Evolutionary conservation across 1,140 invertebrate species (phyloP), one percentile per base, ranked within the genome.

Genomic region (Drosophila watanabei): DNA sequence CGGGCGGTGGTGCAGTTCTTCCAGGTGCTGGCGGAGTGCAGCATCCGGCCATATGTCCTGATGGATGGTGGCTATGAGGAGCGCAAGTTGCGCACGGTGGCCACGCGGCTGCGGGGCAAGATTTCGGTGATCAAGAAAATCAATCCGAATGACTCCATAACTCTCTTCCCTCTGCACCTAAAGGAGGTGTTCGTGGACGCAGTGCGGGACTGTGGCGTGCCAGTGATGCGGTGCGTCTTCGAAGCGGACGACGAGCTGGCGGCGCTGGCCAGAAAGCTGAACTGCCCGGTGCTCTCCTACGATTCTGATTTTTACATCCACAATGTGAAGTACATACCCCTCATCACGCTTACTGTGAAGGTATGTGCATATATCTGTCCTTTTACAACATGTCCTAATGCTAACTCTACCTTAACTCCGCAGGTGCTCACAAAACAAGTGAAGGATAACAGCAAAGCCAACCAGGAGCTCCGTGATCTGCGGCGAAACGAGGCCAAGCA

Each of bases 221-320:
- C 94, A 37, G 94, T 95, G 75, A 95, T 95, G 20, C 94, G 96
- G 59, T 97, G 96, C 89, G 95, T 96, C 63, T 98, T 97, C 93
- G 98, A 98, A 94, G 98, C 97, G 45, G 98, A 99, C 93, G 95
- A 96, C 76, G 96, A 98, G 85, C 95, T 98, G 61, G 97, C 97
- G 3, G 95, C 95, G 0, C 82, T 98, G 57, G 97, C 97, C 0
- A 95, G 95, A 75, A 94, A 95, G 57, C 94, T 98, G 7, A 94
- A 96, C 37, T 98, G 97, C 83, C 98, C 98, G 5, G 95, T 98
- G 13, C 82, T 99, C 0, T 98, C 97, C 88, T 96, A 96, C 79
- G 98, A 99, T 93, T 98, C 97, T 2, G 98, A 99, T 94, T 99
- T 98, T 94, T 98, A 96, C 91, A 96, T 98, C 58, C 98, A 96